Evolutionary conservation across 2,888 invertebrate species (phyloP).

Genomic region (Eledona agricola): DNA sequence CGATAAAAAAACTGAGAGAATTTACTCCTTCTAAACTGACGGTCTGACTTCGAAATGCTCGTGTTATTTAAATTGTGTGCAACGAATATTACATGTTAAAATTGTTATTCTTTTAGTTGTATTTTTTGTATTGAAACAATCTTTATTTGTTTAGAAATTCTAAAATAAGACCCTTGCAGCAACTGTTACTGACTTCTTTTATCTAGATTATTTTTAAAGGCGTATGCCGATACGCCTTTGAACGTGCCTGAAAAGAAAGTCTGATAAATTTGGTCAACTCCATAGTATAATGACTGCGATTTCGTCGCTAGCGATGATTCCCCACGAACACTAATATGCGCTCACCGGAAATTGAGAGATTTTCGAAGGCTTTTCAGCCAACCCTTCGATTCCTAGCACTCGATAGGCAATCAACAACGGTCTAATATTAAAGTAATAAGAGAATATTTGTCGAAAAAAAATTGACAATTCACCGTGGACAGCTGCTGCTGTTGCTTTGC

Average conservation of each 20-base stretch:
- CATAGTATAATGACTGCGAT: constrained; percentile 17
- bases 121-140: too few species aligned
- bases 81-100: too few species aligned
- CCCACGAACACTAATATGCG: constrained; percentile 25
- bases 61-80: too few species aligned
- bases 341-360: constrained; percentile 24
- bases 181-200: constrained; percentile 13
- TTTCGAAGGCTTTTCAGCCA: constrained; percentile 15
- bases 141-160: too few species aligned
- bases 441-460: too few species aligned
- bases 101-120: constrained; percentile 25
- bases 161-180: too few species aligned
- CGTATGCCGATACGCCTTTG: constrained; percentile 11
- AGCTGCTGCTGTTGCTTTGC: too few species aligned
- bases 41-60: too few species aligned
- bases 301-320: constrained; percentile 15
- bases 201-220: constrained; percentile 4
- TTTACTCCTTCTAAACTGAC: too few species aligned
- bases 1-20: too few species aligned
- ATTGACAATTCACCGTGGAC: too few species aligned
- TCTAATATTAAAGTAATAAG: too few species aligned
- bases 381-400: constrained; percentile 12
- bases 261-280: constrained; percentile 25
- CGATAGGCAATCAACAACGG: constrained; percentile 14
- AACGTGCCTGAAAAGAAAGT: constrained; percentile 11